These are phyloP conservation scores for Wiebesia pumilae DNA, from an alignment of 1,140 invertebrate genomes.

Conservation along the genomic window DNA sequence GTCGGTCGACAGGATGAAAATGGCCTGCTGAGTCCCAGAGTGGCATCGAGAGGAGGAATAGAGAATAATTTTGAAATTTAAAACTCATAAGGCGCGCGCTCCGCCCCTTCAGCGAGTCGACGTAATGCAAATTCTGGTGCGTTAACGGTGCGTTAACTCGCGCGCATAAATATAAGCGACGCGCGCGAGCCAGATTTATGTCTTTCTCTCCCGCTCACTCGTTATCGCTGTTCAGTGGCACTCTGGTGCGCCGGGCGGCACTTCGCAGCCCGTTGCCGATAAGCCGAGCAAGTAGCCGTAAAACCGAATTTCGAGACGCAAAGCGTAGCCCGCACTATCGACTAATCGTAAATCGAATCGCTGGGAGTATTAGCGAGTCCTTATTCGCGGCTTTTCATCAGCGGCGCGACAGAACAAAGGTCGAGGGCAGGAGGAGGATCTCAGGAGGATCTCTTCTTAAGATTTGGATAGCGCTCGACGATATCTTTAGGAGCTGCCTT, in stretches of 20 bases:
- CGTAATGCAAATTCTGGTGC: not conserved
- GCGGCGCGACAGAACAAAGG: no score
- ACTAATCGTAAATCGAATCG: not conserved
- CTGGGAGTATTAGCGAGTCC: no score
- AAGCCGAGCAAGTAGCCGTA: conserved; percentile 51
- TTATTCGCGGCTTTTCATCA: no score
- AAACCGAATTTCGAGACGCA: not conserved
- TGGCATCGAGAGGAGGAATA: no score
- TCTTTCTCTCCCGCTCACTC: conserved; percentile 54
- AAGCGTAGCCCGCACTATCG: not conserved
- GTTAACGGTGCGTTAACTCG: not conserved
- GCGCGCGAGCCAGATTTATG: conserved; percentile 56
- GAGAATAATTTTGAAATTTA: not conserved
- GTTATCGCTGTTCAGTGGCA: conserved; percentile 60
- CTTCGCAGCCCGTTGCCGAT: conserved; percentile 50
- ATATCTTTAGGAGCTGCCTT: conserved; percentile 16
- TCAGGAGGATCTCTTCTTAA: not conserved
- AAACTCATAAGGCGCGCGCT: not conserved
- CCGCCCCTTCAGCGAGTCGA: no score
- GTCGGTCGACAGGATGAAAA: not conserved
- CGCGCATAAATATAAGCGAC: not conserved
- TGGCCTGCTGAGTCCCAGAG: no score
- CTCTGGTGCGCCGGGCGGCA: conserved; percentile 52
- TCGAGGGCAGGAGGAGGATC: no score
- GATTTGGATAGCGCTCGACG: not conserved